Evolutionary conservation across 2,888 invertebrate genomes (phyloP), one percentile per base, ranked within the genome.

Genomic region (Melieria omissa): DNA sequence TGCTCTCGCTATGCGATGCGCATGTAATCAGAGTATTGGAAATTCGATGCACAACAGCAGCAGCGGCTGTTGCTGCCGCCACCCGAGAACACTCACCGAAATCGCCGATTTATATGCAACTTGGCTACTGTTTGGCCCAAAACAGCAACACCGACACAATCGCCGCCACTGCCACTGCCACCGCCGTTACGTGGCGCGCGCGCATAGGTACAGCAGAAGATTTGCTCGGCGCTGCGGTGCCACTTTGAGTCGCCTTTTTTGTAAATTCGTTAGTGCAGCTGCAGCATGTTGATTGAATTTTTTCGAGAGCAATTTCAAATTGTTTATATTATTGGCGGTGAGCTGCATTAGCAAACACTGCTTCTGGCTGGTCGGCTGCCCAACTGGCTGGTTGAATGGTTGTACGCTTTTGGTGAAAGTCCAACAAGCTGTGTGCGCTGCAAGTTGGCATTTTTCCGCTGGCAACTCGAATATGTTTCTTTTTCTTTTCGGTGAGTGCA

Each of bases 181-280:
- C 67, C 52, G 47, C 42, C 49, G 60, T 67, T 67, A 67, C 60
- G 67, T 61, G 52, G 42, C 60, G 52, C 55, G 63, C 52, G 70
- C 58, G 29, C 29, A 3, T 29, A 29, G 29, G 29, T 29, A 29
- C 29, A 29, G 29, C 29, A 29, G 29, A 29, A 29, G 29, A 65
- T 54, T 14, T 54, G 55, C 16, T 4, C 10, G n/a, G 45, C 65
- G 61, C 52, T 63, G 49, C 46, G 16, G 58, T 44, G 49, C 29
- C 55, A 80, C 81, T 82, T 82, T 82, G 82, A 80, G 70, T 79
- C 81, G 81, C 81, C 81, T 82, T 81, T 82, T 82, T 82, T 80
- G 82, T 81, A 82, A 81, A 81, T 81, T 81, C 81, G 82, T 81
- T 81, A 81, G 81, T 81, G 81, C 82, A 79, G 81, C 80, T 81